These are phyloP conservation scores for Laterallus jamaicensis DNA, from an alignment of 2,113 vertebrate species.

Conservation along the genomic window DNA sequence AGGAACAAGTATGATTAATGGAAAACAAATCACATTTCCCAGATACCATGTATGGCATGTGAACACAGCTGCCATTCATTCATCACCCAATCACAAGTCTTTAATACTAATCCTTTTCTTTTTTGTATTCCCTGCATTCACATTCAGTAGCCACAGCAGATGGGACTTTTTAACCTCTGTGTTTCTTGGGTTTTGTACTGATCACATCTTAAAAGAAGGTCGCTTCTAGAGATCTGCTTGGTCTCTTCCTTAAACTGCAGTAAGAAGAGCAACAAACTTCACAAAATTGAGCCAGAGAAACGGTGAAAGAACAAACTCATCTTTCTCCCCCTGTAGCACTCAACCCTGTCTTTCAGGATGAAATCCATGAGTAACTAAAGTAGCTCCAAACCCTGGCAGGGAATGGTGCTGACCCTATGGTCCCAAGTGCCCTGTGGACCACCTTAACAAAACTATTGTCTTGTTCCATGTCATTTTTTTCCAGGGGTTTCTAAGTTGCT, in stretches of 20 bases:
- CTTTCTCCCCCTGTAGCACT: neutral
- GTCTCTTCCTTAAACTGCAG: accelerated
- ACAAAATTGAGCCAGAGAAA: neutral
- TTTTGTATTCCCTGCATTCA: neutral
- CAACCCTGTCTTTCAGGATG: neutral
- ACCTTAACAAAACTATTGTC: neutral
- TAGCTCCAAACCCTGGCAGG: neutral
- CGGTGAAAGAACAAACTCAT: neutral
- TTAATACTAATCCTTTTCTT: neutral
- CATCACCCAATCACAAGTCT: neutral
- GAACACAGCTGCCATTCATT: neutral
- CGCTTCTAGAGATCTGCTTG: too few relatives aligned
- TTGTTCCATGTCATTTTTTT: neutral
- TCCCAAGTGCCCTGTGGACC: neutral
- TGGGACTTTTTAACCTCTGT: neutral
- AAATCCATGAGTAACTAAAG: neutral
- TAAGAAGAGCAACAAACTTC: neutral
- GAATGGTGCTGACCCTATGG: neutral
- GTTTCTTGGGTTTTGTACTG: neutral
- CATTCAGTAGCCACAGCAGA: neutral
- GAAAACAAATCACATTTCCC: neutral
- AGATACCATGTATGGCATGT: accelerated
- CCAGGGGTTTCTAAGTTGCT: neutral
- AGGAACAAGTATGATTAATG: neutral
- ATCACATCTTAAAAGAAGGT: neutral